Evolutionary conservation across 1,140 invertebrate genomes (phyloP), one percentile per base, ranked within the genome.

Genomic region (Drosophila auraria): DNA sequence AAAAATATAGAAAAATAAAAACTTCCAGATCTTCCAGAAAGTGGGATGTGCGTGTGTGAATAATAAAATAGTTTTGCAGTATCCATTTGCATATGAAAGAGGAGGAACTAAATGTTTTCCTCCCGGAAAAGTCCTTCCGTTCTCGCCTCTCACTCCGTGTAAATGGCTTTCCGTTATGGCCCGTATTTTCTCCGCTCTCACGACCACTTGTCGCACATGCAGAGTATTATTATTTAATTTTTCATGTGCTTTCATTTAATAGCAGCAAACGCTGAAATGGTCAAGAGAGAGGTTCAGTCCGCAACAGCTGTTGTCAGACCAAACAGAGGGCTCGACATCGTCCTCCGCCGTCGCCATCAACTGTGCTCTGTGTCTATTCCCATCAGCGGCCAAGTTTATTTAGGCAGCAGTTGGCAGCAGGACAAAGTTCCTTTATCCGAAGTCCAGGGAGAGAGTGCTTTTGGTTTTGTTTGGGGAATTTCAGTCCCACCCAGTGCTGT

Each of bases 21-120:
- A 30, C 27, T 30, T 30, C 1, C 6, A 30, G 5, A 30, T 30
- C 27, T 30, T 30, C 6, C 27, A 30, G 27, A 30, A 53, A 53
- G 47, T 36, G 47, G 57, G 47, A 12, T 70, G 38, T 27, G 72
- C 54, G 63, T 36, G 74, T 68, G 75, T 62, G 76, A 78, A 71
- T 78, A 74, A 61, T 71, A 78, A 78, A 78, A 78, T 78, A 78
- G 74, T 78, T 78, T 47, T 44, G 42, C 44, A 62, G 64, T 45
- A 70, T 78, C 75, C 57, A 78, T 78, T 78, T 78, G 74, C 75
- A 78, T 78, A 78, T 69, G 62, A 78, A 78, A 78, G 47, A 51
- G 64, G 57, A 30, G 25, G 25, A 61, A 70, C 75, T 78, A 70
- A 50, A 62, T 78, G 75, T 49, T 78, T 62, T 57, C 25, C 58